Evolutionary conservation across 2,888 invertebrate genomes (phyloP), one percentile per base, ranked within the genome.

Genomic region (Parnassius smintheus): DNA sequence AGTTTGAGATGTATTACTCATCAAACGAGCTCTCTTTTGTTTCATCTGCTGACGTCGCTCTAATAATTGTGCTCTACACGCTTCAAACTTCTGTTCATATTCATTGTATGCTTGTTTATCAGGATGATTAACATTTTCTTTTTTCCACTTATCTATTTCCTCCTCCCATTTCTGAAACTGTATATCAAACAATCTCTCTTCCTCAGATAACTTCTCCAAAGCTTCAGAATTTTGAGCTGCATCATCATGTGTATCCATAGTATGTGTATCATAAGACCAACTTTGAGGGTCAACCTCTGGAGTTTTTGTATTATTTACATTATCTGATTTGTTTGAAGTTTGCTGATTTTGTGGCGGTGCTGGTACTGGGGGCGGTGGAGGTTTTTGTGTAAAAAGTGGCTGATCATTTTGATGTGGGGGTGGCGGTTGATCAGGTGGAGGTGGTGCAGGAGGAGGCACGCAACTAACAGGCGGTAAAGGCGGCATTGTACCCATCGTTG

Each of bases 91-190:
- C 59, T 95, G 94, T 84, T 98, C 97, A 84, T 98, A 98, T 75
- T 96, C 95, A 72, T 93, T 93, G 78, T 97, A 97, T 71, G 96
- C 96, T 84, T 95, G 94, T 83, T 96, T 96, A 81, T 98, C 97
- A 0, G 98, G 98, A 89, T 98, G 98, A 83, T 97, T 96, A 46
- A 95, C 95, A 89, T 98, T 98, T 76, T 97, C 96, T 67, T 94
- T 94, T 80, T 96, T 96, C 98, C 98, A 98, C 73, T 96, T 96
- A 75, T 96, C 95, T 82, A 98, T 98, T 81, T 98, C 96, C 71
- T 96, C 94, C 85, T 98, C 97, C 98, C 98, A 98, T 77, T 96
- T 95, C 74, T 94, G 94, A 81, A 98, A 98, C 82, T 98, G 96
- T 66, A 95, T 94, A 78, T 97, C 96, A 86, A 98, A 98, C 65